A percentile compares a stretch with the other conserved stretches of the same genome.
Conservation (phyloP, 2,888 invertebrate species). For the Dendrolimus pini region DNA sequence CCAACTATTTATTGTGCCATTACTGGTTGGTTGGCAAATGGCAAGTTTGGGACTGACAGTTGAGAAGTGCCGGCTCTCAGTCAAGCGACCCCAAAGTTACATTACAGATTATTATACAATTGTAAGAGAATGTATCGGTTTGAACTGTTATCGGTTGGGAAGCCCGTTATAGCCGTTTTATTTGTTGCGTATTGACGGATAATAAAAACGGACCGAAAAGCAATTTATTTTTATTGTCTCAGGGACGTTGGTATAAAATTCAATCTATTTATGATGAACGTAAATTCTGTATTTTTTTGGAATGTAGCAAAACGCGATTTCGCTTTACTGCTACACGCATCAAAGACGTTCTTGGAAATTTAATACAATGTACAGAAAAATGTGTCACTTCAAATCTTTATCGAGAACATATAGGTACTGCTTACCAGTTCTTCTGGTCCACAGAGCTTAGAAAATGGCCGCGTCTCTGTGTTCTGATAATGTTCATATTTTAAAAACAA, state of each 20-base stretch:
- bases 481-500: too few species aligned
- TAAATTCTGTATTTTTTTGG: background rate
- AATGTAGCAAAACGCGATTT: background rate
- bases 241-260: constrained; percentile 49
- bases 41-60: constrained; percentile 57
- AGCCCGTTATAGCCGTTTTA: constrained; percentile 42
- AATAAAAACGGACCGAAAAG: constrained; percentile 48
- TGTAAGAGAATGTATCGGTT: constrained; percentile 9
- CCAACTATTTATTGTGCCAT: constrained; percentile 73
- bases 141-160: constrained; percentile 14
- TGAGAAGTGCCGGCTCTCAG: constrained; percentile 40
- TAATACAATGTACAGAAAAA: too few species aligned
- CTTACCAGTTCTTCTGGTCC: too few species aligned
- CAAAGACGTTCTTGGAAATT: too few species aligned
- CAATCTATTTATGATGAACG: constrained; percentile 50
- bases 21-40: constrained; percentile 65
- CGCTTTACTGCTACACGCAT: background rate
- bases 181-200: constrained; percentile 53
- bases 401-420: too few species aligned
- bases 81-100: constrained; percentile 36
- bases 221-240: constrained; percentile 60
- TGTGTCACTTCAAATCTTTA: too few species aligned
- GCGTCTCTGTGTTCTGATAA: too few species aligned
- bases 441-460: too few species aligned
- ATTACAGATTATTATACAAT: constrained; percentile 37